Percentiles rank a stretch among this genome's conserved stretches.
Evolutionary conservation across 2,797 vertebrate genomes (phyloP).

Genomic region (Sphenopsis melanotis): DNA sequence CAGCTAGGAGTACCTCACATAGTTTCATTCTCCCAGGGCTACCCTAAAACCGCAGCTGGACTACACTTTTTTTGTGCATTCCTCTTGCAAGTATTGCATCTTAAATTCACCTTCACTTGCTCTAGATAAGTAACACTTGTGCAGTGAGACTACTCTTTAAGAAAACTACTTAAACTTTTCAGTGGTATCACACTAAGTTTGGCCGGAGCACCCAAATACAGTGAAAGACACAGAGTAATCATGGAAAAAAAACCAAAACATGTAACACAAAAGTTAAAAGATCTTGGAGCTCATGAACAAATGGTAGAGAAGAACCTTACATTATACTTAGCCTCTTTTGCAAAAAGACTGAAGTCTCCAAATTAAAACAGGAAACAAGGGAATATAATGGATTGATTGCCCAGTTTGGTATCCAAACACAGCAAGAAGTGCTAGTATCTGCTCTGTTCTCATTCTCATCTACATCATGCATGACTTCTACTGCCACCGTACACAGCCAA

Average conservation of each 20-base stretch:
- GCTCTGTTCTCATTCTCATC: background rate
- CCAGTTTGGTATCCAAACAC: background rate
- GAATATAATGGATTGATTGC: background rate
- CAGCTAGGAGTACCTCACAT: background rate
- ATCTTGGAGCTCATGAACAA: background rate
- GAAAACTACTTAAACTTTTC: background rate
- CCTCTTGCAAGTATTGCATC: background rate
- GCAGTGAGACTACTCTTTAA: background rate
- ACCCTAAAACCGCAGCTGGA: background rate
- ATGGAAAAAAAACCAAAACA: background rate
- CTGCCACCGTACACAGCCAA: background rate
- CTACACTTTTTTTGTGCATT: background rate
- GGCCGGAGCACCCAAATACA: background rate
- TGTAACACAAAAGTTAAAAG: background rate
- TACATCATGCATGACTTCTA: background rate
- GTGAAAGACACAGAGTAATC: rapidly evolving
- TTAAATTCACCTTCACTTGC: background rate
- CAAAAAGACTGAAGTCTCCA: background rate
- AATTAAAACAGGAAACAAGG: background rate
- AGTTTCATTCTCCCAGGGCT: background rate
- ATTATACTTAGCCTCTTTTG: background rate
- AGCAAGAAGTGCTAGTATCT: background rate
- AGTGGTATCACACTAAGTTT: background rate
- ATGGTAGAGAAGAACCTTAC: background rate
- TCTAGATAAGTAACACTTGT: background rate